phyloP scores from a whole-genome alignment of 2,113 vertebrate genomes.

The Egretta garzetta region DNA sequence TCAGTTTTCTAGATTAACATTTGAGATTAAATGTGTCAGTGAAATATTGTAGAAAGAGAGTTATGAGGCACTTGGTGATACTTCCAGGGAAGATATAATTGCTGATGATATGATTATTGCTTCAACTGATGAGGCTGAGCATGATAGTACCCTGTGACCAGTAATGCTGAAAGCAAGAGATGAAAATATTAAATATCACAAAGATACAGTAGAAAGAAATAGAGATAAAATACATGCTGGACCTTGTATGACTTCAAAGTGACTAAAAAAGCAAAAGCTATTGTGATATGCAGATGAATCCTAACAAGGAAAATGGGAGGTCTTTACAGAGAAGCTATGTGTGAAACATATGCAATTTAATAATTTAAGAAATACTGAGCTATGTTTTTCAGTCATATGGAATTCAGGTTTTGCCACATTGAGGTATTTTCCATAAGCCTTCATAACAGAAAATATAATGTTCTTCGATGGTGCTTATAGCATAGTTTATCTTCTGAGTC shows the following conservation, averaged over 20 bases:
- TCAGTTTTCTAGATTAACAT: constrained; percentile 39
- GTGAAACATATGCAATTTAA: background rate
- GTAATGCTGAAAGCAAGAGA: background rate
- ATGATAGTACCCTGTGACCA: background rate
- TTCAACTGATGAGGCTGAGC: constrained; percentile 9
- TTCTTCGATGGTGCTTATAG: background rate
- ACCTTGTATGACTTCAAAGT: background rate
- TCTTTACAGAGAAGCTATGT: background rate
- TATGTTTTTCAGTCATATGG: background rate
- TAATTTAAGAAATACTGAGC: background rate
- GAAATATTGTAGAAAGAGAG: constrained; percentile 50
- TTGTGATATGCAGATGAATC: background rate
- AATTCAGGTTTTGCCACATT: background rate
- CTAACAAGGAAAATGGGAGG: background rate
- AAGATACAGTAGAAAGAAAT: background rate
- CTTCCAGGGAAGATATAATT: constrained; percentile 14
- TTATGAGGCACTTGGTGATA: constrained; percentile 41
- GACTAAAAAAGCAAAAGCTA: background rate
- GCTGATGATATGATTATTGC: constrained; percentile 48
- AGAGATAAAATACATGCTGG: background rate
- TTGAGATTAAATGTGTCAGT: constrained; percentile 46
- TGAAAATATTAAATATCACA: background rate
- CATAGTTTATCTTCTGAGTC: background rate
- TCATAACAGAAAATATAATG: background rate
- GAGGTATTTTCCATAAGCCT: background rate